Evolutionary conservation across 2,888 invertebrate genomes (phyloP), one percentile per base, ranked within the genome.

Genomic region (Zonitis immaculata): DNA sequence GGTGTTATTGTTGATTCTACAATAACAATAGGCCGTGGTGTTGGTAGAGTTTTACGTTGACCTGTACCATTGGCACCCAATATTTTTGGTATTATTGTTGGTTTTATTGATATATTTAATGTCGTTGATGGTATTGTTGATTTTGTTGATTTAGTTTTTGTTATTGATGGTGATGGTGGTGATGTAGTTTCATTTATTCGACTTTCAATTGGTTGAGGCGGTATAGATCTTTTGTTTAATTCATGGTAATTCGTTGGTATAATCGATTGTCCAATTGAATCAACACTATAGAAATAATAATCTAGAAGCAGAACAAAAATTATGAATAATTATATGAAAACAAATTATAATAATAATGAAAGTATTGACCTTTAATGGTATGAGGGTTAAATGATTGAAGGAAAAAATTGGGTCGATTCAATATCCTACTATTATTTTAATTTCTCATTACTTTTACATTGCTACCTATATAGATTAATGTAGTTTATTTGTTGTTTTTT

Each of bases 31-130:
- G 51, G 60, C 9, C 54, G 48, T 14, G 50, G 55, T 3, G 50
- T 25, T 12, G 63, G 62, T 9, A 62, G 45, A 50, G 66, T 64
- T 51, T 66, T 67, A 32, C 67, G 66, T 35, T 76, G 77, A 8
- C 80, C 80, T 3, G 78, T 71, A 1, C 80, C 80, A 63, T 82
- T 79, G 35, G 70, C 75, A 3, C 80, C 80, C 42, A 81, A 66
- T 55, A 69, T 70, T 47, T 65, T 68, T 8, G 43, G 44, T n/a
- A 27, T 6, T 27, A 48, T 42, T 43, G 20, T 14, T 28, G 27
- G 18, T 55, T 51, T 43, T 22, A 42, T 47, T 30, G 22, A 5
- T 6, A 18, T 9, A n/a, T 26, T 47, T 42, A n/a, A 12, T 35
- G 35, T 28, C 12, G 39, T 7, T 27, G 45, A 35, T 26, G 45